Evolutionary conservation across 1,140 invertebrate species (phyloP).

Genomic region (Drosophila simulans): DNA sequence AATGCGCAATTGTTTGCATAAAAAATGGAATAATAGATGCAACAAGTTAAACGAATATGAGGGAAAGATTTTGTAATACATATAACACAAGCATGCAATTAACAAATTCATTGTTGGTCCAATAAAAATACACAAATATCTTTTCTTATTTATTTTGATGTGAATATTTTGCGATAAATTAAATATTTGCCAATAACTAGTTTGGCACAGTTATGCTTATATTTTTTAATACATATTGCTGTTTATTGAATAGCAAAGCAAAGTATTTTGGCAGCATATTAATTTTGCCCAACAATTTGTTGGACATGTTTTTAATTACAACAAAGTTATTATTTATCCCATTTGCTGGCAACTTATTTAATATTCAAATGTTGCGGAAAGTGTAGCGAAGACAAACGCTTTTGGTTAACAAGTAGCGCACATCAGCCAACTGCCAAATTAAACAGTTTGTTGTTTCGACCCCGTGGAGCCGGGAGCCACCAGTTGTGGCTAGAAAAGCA

Average conservation of each 20-base stretch:
- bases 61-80: too few relatives aligned
- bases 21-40: neutral
- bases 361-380: neutral
- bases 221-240: neutral
- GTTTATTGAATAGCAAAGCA: neutral
- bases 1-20: too few relatives aligned
- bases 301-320: too few relatives aligned
- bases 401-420: slow-evolving; percentile 3
- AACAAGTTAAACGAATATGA: neutral
- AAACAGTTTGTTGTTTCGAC: slow-evolving; percentile 26
- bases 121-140: neutral
- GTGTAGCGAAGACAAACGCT: neutral
- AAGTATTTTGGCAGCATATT: neutral
- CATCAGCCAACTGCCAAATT: slow-evolving; percentile 6
- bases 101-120: neutral
- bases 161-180: neutral
- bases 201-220: too few relatives aligned
- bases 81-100: neutral
- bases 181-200: neutral
- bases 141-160: neutral
- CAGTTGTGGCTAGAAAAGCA: slow-evolving; percentile 16
- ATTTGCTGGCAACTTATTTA: neutral
- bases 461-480: neutral
- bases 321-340: neutral
- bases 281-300: neutral